Evolutionary conservation across 2,113 vertebrate species (phyloP).

Genomic region (Aegypius monachus): DNA sequence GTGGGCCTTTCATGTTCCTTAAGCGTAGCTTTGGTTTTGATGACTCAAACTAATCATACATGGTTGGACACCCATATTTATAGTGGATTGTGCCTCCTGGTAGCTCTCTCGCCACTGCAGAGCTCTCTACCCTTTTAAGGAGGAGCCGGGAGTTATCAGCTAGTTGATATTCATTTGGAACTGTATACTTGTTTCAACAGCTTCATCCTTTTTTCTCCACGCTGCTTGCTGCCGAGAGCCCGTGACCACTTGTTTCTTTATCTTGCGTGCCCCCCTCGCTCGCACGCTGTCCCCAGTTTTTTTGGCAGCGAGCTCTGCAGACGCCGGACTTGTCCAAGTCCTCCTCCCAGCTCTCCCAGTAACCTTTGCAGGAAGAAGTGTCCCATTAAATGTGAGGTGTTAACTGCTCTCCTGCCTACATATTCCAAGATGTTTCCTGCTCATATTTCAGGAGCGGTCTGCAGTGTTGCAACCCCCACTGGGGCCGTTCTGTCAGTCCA

Average conservation of each 20-base stretch:
- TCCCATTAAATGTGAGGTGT: constrained; percentile 45
- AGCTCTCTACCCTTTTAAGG: background rate
- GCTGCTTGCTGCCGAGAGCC: background rate
- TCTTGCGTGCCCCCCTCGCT: fast-evolving
- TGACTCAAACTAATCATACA: constrained; percentile 30
- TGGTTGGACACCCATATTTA: background rate
- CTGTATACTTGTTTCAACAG: background rate
- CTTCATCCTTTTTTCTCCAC: background rate
- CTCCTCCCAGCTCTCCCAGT: constrained; percentile 36
- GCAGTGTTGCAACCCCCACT: constrained; percentile 50
- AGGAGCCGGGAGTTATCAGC: background rate
- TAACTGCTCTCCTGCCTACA: constrained; percentile 48
- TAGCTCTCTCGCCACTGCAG: background rate
- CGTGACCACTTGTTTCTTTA: background rate
- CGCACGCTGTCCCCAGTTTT: background rate
- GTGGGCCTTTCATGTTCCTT: constrained; percentile 27
- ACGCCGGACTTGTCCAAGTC: background rate
- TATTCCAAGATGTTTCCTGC: constrained; percentile 69
- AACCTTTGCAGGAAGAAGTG: constrained; percentile 55
- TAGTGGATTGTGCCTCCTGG: background rate
- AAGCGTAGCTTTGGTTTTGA: constrained; percentile 19
- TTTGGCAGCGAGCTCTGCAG: background rate
- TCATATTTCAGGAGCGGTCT: constrained; percentile 58
- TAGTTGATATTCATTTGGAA: background rate
- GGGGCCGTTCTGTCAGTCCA: constrained; percentile 70